Base-by-base conservation (phyloP, 2,888 invertebrate genomes). In the Automeris io region DNA sequence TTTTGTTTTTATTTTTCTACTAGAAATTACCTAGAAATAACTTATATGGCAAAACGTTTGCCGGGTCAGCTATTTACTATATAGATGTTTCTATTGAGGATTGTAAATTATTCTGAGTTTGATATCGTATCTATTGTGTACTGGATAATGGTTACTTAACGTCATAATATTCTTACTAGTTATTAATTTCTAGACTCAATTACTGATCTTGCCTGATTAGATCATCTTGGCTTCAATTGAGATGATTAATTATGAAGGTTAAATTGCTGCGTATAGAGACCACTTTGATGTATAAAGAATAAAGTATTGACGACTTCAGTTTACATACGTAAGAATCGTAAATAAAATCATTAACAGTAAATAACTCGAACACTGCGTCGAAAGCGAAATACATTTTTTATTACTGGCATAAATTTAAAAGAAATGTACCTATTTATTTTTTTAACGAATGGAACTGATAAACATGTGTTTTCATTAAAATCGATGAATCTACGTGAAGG, bases 221-320 rank as follows among this genome's bases (percentile, higher is more conserved):
- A 55, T 47, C n/a, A n/a, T n/a, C 41, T 47, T 51, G 49, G 39
- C 46, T 51, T 46, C 42, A 50, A 54, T 56, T 51, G 48, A 37
- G 41, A 42, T 45, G 41, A 53, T 62, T 57, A 46, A 44, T 54
- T 42, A 35, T 31, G 45, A 57, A 55, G 53, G 59, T 41, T 47
- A 41, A 54, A 57, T 53, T 43, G 39, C 37, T 32, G 25, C 35
- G 39, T 39, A 40, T 36, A 21, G 19, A 11, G 35, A 26, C 9
- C 35, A 37, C 21, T 47, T 37, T 40, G 19, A 38, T 33, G 39
- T 43, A 43, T 40, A 40, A 36, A 40, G 21, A 33, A 42, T 41
- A 32, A 32, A 33, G 13, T 8, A 11, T 5, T 29, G 9, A 7
- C n/a, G 13, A 22, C 21, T 13, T 35, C 11, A 9, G 18, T 3